Evolutionary conservation across 2,888 invertebrate species (phyloP), one percentile per base, ranked within the genome.

Genomic region (Margaritifera margaritifera): DNA sequence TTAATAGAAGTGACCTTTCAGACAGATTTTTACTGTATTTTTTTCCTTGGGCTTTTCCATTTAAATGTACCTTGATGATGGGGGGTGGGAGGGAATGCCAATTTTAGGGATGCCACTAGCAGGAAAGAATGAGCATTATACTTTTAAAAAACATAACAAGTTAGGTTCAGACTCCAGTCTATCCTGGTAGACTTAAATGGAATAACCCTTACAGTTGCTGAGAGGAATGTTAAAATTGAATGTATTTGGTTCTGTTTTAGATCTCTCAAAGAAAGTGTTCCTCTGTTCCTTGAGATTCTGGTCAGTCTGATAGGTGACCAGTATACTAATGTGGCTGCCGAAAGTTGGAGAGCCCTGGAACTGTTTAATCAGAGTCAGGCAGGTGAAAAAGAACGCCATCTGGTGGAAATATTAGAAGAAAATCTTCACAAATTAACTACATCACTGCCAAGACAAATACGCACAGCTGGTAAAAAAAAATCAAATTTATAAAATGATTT

Each of bases 391-490:
- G 78, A 80, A 56, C 79, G 79, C 57, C 77, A 80, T 27, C 77
- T 86, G 50, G 77, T 81, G 56, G 83, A 82, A 61, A 80, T 87
- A 22, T 71, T 88, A 56, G 84, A 86, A 66, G 87, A 86, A 60
- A 86, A 86, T 61, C 74, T 88, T 18, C 80, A 84, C 66, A 71
- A 73, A 19, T 74, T 87, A 18, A 73, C 83, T 20, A 83, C 84
- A 19, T 80, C 84, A 1, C 75, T 88, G 22, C 87, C 87, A 8
- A 66, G 87, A 60, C 79, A 82, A 61, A 85, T 88, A 54, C 79
- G 81, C 42, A 81, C 83, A 62, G 82, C 84, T 61, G 84, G 86
- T 86, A 67, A 55, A 59, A 56, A 25, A 61, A 8, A 3, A 11
- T 42, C 42, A 42, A 42, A 15, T 52, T 24, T 31, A 19, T 31